Evolutionary conservation across 2,888 invertebrate species (phyloP), one percentile per base, ranked within the genome.

Genomic region (Amblyteles armatorius): DNA sequence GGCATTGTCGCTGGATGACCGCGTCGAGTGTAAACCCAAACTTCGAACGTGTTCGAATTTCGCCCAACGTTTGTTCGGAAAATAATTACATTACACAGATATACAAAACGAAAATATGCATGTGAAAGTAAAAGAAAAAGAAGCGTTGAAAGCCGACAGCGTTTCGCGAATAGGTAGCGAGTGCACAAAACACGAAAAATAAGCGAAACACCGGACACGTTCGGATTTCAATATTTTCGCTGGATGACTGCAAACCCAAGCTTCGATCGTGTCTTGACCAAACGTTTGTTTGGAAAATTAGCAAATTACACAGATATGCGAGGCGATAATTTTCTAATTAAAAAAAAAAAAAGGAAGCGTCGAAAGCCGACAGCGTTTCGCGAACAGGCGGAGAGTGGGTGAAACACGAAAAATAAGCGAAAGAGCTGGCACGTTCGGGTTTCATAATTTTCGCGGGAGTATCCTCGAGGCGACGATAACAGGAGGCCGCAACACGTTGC

Each of bases 381-480:
- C 3, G 40, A 40, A 11, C 9, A 40, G 40, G 40, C 40, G 11
- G 40, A 0, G 11, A 11, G 11, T 33, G 33, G 33, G 33, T 40
- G 40, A 40, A 40, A 40, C 40, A 11, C 40, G 11, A 50, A 63
- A 65, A 65, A 36, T 48, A 71, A 13, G 60, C 13, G 16, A 29
- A 57, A 65, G 33, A 67, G 26, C 36, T 40, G 26, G 44, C 40
- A 6, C 29, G n/a, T 36, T 29, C 29, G 29, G 16, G 40, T 83
- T 83, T 50, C 55, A 72, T 84, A 57, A 76, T 76, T 76, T 79
- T 79, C 57, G 50, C 55, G 63, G 52, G 71, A 65, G 65, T 80
- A 84, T 84, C 67, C 83, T 72, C 80, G 72, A 80, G 80, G 83
- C 83, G 77, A 84, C 80, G 76, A 77, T 84, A 77, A 72, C 67